Evolutionary conservation across 2,113 vertebrate genomes (phyloP).

Genomic region (Thomomys bottae): DNA sequence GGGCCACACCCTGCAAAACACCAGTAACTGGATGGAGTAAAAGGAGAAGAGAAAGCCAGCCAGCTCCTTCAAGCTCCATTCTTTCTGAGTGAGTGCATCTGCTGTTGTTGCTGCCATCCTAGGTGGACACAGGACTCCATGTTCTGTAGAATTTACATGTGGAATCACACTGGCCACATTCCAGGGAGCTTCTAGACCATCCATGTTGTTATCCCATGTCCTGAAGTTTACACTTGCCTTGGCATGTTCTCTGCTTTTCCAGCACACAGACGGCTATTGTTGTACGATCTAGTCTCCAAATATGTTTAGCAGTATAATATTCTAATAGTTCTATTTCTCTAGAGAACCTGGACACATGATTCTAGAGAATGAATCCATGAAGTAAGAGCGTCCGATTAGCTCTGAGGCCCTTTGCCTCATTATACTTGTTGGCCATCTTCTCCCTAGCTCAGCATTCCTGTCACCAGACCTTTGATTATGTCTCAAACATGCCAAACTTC

Average conservation of each 20-base stretch:
- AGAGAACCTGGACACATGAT: background rate
- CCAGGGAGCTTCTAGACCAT: background rate
- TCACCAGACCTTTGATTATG: background rate
- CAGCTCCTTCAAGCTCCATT: background rate
- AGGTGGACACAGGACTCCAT: background rate
- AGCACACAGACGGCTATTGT: background rate
- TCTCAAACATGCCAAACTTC: background rate
- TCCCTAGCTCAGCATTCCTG: background rate
- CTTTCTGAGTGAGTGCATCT: background rate
- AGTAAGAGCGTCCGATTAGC: background rate
- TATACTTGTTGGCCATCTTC: background rate
- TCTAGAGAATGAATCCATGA: background rate
- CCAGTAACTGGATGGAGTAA: too few species aligned
- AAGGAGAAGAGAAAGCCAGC: background rate
- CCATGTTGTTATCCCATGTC: background rate
- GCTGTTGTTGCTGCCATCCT: background rate
- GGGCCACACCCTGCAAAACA: accelerated
- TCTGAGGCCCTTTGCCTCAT: background rate
- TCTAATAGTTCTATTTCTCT: background rate
- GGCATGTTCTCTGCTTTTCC: background rate
- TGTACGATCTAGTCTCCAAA: background rate
- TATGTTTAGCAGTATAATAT: background rate
- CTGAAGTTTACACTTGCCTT: background rate
- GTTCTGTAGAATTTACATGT: background rate
- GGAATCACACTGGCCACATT: background rate